phyloP scores from a whole-genome alignment of 2,888 invertebrate genomes.

The Hedychridium roseum region DNA sequence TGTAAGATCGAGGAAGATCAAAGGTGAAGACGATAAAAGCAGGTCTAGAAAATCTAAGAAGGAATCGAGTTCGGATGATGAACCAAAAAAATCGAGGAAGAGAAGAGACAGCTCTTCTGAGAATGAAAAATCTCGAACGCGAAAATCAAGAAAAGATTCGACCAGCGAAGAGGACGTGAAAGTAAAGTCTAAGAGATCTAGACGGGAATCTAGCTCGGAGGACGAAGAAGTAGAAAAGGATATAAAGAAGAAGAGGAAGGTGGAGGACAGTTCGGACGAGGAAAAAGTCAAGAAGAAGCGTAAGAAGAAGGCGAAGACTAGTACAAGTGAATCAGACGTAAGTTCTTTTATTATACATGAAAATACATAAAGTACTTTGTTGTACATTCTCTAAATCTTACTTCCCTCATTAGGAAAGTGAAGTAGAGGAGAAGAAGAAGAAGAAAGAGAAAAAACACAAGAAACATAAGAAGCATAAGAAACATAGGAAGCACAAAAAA shows the following conservation, averaged over 20 bases:
- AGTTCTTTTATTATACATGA: constrained; percentile 20
- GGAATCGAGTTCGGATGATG: constrained; percentile 70
- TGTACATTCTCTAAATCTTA: neutral
- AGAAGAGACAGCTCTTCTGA: constrained; percentile 70
- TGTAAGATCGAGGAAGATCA: constrained; percentile 51
- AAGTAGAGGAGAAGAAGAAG: constrained; percentile 68
- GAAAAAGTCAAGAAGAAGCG: constrained; percentile 67
- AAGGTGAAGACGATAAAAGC: constrained; percentile 62
- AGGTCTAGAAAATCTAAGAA: constrained; percentile 60
- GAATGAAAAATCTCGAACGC: constrained; percentile 67
- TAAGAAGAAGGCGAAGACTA: constrained; percentile 62
- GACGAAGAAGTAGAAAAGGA: constrained; percentile 75
- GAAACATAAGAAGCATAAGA: constrained; percentile 87
- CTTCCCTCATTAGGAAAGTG: constrained; percentile 53
- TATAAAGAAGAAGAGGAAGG: constrained; percentile 71
- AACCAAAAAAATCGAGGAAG: constrained; percentile 70
- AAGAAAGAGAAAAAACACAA: constrained; percentile 74
- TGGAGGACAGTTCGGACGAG: constrained; percentile 69
- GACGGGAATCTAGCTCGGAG: constrained; percentile 65
- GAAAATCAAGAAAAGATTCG: constrained; percentile 61
- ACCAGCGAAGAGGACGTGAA: constrained; percentile 57
- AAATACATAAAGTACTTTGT: neutral
- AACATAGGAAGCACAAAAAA: constrained; percentile 78
- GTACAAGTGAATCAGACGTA: constrained; percentile 63
- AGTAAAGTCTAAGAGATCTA: constrained; percentile 49